Evolutionary conservation across 2,888 invertebrate species (phyloP).

Genomic region (Iselma pallidipennis): DNA sequence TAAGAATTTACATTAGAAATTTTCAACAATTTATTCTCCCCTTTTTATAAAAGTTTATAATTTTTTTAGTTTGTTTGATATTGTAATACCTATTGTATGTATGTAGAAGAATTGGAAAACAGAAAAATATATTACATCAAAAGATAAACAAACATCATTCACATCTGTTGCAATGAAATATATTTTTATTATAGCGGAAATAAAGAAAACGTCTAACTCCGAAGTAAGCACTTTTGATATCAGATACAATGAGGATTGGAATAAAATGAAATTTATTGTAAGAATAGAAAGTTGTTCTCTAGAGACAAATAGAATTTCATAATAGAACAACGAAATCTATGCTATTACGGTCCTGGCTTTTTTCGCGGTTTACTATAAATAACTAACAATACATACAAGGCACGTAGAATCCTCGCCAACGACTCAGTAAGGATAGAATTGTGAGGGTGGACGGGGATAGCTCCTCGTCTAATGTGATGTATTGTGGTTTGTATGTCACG

Average conservation of each 20-base stretch:
- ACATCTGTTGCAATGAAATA: conserved; percentile 5
- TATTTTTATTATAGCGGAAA: not conserved
- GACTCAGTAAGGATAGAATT: conserved; percentile 14
- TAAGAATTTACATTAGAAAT: too few relatives aligned
- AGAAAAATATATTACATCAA: not conserved
- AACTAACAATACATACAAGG: conserved; percentile 27
- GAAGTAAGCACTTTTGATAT: not conserved
- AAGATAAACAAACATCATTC: not conserved
- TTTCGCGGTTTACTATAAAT: conserved; percentile 19
- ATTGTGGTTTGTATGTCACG: conserved; percentile 34
- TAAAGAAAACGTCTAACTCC: not conserved
- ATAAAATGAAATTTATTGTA: not conserved
- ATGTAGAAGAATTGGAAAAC: not conserved
- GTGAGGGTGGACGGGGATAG: not conserved
- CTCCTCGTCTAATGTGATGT: conserved; percentile 28
- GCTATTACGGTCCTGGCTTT: conserved; percentile 6
- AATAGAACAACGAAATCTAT: conserved; percentile 6
- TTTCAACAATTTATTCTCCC: not conserved
- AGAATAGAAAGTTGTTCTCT: not conserved
- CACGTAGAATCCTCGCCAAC: conserved; percentile 22
- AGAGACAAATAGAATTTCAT: not conserved
- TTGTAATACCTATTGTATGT: too few relatives aligned
- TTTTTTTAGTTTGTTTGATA: too few relatives aligned
- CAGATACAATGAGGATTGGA: not conserved
- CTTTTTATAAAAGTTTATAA: too few relatives aligned